phyloP scores from a whole-genome alignment of 2,888 invertebrate species.

The Dolomedes plantarius region DNA sequence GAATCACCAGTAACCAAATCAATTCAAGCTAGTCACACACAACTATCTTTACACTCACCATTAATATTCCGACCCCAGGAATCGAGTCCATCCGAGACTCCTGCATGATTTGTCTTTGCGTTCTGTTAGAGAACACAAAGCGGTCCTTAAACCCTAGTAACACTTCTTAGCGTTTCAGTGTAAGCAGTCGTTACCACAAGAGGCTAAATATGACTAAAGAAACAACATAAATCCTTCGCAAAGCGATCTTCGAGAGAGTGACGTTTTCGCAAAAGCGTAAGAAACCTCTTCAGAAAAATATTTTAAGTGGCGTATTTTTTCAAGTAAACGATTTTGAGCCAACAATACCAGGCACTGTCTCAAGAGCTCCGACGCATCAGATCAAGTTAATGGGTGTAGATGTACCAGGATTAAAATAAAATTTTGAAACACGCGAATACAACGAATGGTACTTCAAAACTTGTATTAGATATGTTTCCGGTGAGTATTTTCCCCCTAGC shows the following conservation, averaged over 20 bases:
- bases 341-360: conserved; percentile 1
- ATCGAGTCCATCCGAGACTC: neutral
- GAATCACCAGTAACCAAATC: no score
- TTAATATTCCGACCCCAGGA: neutral
- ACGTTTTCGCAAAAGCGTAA: neutral
- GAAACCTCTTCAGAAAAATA: neutral
- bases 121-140: neutral
- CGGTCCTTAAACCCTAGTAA: neutral
- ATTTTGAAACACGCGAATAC: no score
- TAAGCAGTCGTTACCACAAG: neutral
- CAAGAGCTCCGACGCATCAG: neutral
- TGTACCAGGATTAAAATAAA: neutral
- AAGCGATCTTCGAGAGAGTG: neutral
- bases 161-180: neutral
- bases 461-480: no score
- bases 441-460: no score
- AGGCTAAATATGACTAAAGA: neutral
- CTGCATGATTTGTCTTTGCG: neutral
- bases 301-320: conserved; percentile 3
- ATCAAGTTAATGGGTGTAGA: neutral
- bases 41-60: neutral
- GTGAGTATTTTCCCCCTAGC: no score
- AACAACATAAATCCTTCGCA: neutral
- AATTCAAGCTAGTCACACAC: no score
- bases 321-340: neutral